Percentiles rank a stretch among this genome's conserved stretches.
These are phyloP conservation scores for Hydrolagus affinis DNA, from an alignment of 2,113 vertebrate genomes.

Conservation along the genomic window DNA sequence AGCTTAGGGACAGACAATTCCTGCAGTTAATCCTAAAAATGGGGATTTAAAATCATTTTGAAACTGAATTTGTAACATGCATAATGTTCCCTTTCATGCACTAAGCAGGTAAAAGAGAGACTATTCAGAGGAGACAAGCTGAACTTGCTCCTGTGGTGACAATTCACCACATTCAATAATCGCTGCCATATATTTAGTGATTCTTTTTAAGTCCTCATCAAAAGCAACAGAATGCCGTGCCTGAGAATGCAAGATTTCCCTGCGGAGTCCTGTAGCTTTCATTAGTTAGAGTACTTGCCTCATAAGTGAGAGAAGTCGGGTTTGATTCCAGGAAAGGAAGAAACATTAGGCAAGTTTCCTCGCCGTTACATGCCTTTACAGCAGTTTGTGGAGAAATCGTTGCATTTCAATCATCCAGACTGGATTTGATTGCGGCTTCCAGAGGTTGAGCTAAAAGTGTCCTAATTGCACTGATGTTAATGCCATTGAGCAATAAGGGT, in stretches of 20 bases:
- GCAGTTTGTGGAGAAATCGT: not conserved
- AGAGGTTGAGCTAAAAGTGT: too few species aligned
- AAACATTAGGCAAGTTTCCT: not conserved
- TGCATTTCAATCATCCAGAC: not conserved
- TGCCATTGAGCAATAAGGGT: constrained; percentile 4
- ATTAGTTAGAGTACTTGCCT: too few species aligned
- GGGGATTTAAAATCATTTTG: not conserved
- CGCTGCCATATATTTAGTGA: too few species aligned
- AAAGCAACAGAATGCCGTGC: too few species aligned
- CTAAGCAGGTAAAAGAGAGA: not conserved
- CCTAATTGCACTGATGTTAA: not conserved
- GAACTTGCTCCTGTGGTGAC: too few species aligned
- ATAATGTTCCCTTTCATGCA: not conserved
- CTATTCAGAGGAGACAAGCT: not conserved
- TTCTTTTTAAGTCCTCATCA: too few species aligned
- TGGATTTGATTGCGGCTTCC: constrained; percentile 7
- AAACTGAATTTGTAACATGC: not conserved
- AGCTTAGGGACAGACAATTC: not conserved
- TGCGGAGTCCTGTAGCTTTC: too few species aligned
- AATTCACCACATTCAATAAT: too few species aligned
- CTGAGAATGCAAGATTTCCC: too few species aligned
- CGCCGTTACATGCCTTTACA: not conserved
- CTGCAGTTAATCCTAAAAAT: not conserved
- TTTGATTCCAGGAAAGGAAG: too few species aligned
- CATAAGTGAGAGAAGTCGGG: too few species aligned